Evolutionary conservation across 2,888 invertebrate species (phyloP).

Genomic region (Galerucella pusilla): DNA sequence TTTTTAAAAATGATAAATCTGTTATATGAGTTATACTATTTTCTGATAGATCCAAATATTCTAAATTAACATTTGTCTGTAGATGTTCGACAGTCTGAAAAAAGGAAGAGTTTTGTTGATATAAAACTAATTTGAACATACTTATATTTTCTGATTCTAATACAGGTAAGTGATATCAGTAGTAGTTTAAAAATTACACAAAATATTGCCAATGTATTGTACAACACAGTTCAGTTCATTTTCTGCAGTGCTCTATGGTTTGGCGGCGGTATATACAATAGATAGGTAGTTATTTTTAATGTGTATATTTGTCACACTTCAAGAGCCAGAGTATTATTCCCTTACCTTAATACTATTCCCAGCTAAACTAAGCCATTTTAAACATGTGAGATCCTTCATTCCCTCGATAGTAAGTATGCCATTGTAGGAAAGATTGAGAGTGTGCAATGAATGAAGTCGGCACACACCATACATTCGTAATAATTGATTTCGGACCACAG

Average conservation of each 20-base stretch:
- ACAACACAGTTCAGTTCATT: too few species aligned
- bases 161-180: too few species aligned
- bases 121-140: neutral
- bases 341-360: conserved; percentile 88
- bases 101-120: conserved; percentile 48
- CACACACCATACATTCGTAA: conserved; percentile 90
- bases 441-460: conserved; percentile 80
- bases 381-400: conserved; percentile 82
- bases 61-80: conserved; percentile 82
- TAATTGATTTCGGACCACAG: conserved; percentile 86
- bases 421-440: conserved; percentile 87
- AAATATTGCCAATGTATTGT: neutral
- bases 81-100: conserved; percentile 86
- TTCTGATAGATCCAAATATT: conserved; percentile 88
- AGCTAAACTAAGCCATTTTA: conserved; percentile 84
- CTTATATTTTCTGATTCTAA: too few species aligned
- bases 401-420: conserved; percentile 91
- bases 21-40: conserved; percentile 87
- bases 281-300: neutral
- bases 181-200: neutral
- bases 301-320: conserved; percentile 1
- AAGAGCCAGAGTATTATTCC: neutral
- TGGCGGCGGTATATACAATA: too few species aligned
- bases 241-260: too few species aligned
- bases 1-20: conserved; percentile 85